These are phyloP conservation scores for Herpailurus yagouaroundi DNA, from an alignment of 2,113 vertebrate genomes.

Conservation along the genomic window DNA sequence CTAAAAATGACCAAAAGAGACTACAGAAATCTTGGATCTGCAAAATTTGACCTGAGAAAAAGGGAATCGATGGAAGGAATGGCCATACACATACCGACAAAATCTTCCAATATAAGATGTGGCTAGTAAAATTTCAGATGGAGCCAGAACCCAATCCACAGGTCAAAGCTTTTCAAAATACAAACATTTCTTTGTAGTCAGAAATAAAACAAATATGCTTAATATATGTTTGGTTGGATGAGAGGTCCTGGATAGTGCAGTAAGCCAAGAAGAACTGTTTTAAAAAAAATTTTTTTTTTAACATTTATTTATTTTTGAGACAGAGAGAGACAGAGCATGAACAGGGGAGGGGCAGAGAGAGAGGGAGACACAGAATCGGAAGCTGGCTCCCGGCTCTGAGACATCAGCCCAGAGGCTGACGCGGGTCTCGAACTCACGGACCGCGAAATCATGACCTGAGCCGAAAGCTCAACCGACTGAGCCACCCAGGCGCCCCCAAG, in stretches of 20 bases:
- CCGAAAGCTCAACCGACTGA: no score
- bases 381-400: no score
- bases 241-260: background rate
- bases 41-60: background rate
- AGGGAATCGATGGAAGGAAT: background rate
- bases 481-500: background rate
- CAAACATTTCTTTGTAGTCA: background rate
- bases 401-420: no score
- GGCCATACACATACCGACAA: background rate
- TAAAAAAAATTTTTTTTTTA: no score
- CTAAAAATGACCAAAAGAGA: background rate
- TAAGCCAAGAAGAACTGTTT: background rate
- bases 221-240: background rate
- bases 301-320: no score
- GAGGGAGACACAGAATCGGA: no score
- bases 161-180: conserved; percentile 23
- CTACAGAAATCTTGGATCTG: background rate
- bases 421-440: no score
- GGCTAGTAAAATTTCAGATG: background rate
- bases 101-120: background rate
- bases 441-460: no score
- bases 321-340: no score
- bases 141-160: background rate
- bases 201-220: conserved; percentile 8
- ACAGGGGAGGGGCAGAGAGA: no score